Evolutionary conservation across 2,113 vertebrate species (phyloP).

Genomic region (Hassar affinis): DNA sequence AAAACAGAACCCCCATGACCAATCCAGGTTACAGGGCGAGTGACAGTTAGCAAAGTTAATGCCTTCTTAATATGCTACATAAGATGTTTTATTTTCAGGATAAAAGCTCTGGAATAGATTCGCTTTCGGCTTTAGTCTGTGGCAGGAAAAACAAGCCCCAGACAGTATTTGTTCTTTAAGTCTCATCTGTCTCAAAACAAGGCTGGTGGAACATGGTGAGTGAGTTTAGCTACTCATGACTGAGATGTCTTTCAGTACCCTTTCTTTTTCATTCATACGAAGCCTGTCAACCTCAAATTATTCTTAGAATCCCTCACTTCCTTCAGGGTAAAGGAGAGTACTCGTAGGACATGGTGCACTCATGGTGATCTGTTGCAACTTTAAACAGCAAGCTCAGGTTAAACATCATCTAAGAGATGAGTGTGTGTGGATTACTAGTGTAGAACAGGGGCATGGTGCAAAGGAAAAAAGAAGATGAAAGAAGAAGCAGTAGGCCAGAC

Average conservation of each 20-base stretch:
- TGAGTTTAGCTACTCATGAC: not conserved
- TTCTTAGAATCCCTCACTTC: not conserved
- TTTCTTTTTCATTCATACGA: not conserved
- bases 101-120: not conserved
- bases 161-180: not conserved
- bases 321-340: not conserved
- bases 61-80: not conserved
- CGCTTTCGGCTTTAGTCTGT: not conserved
- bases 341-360: not conserved
- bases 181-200: not conserved
- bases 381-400: conserved; percentile 18
- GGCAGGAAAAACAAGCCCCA: too few relatives aligned
- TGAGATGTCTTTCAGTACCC: not conserved
- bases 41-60: not conserved
- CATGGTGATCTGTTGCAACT: not conserved
- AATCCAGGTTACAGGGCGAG: too few relatives aligned
- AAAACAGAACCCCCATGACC: too few relatives aligned
- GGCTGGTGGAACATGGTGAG: not conserved
- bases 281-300: not conserved
- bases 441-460: not conserved
- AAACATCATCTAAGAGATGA: not conserved
- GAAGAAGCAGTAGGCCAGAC: not conserved
- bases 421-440: not conserved
- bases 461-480: not conserved
- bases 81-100: not conserved